A percentile compares a stretch with the other conserved stretches of the same genome.
These are phyloP conservation scores for Tenthredo distinguenda DNA, from an alignment of 2,888 invertebrate genomes.

Conservation along the genomic window DNA sequence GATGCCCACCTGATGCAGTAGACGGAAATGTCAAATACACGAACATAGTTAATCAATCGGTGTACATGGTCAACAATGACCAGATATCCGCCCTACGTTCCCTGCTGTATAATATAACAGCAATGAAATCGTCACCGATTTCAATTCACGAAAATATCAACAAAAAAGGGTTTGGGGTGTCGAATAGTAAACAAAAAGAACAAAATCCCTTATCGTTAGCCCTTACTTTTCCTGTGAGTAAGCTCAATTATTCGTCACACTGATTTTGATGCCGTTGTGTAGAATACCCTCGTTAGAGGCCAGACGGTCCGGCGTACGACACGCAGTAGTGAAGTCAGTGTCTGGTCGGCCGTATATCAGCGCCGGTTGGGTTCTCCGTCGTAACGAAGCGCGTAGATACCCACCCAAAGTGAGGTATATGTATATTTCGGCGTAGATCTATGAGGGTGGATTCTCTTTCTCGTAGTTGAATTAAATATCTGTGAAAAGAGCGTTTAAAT, in stretches of 20 bases:
- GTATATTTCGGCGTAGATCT: background rate
- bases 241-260: background rate
- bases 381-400: background rate
- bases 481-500: background rate
- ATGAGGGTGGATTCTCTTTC: background rate
- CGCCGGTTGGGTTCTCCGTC: background rate
- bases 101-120: background rate
- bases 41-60: background rate
- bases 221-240: background rate
- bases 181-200: background rate
- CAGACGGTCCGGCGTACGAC: slow-evolving; percentile 19
- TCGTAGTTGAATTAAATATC: background rate
- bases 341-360: slow-evolving; percentile 30
- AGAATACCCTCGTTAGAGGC: slow-evolving; percentile 10
- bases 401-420: background rate
- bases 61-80: background rate
- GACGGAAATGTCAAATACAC: slow-evolving; percentile 37
- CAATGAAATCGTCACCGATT: background rate
- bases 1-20: background rate
- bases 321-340: slow-evolving; percentile 31
- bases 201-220: background rate
- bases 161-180: background rate
- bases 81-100: background rate
- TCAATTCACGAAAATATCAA: background rate
- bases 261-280: background rate